These are phyloP conservation scores for Sardina pilchardus DNA, from an alignment of 2,113 vertebrate species.

Conservation along the genomic window DNA sequence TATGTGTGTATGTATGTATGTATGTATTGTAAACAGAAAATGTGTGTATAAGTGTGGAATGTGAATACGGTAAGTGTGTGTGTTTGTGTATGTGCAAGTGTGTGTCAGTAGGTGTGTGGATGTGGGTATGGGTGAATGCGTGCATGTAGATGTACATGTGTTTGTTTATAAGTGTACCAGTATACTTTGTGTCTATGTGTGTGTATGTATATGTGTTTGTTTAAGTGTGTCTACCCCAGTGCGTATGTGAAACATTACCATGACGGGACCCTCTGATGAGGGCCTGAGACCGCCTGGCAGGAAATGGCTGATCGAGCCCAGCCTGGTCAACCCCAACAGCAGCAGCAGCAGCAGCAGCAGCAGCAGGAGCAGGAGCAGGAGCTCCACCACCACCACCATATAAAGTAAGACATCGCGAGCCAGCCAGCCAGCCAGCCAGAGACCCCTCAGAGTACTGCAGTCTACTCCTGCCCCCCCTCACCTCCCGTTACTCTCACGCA, in stretches of 20 bases:
- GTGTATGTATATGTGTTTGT: neutral
- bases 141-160: neutral
- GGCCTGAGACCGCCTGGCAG: neutral
- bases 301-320: neutral
- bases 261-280: neutral
- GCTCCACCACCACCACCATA: neutral
- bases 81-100: neutral
- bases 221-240: neutral
- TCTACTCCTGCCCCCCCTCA: neutral
- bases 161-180: neutral
- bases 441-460: neutral
- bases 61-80: neutral
- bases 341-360: too few relatives aligned
- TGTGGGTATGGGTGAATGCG: neutral
- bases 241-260: neutral
- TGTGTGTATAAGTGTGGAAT: neutral
- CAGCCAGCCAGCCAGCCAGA: neutral
- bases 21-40: neutral
- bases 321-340: too few relatives aligned
- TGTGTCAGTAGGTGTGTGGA: too few relatives aligned
- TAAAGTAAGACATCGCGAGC: neutral
- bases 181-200: neutral
- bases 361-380: neutral
- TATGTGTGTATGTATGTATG: neutral
- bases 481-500: neutral